These are phyloP conservation scores for Chelon auratus DNA, from an alignment of 2,797 vertebrate genomes.

Conservation along the genomic window DNA sequence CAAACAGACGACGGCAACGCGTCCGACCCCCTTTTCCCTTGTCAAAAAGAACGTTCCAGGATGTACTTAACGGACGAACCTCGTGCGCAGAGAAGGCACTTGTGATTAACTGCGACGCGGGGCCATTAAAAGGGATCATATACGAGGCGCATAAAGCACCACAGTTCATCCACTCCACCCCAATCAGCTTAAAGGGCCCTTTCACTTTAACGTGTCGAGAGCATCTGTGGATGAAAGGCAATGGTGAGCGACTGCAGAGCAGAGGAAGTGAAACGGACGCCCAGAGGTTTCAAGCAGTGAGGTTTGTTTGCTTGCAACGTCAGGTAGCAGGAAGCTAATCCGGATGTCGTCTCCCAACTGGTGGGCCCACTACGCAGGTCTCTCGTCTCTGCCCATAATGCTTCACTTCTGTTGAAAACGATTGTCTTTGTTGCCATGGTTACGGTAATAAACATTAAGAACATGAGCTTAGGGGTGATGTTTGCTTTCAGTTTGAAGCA, in stretches of 20 bases:
- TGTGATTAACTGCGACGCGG: conserved; percentile 53
- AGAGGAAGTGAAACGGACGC: neutral
- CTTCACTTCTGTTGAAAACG: neutral
- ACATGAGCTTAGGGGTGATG: too few relatives aligned
- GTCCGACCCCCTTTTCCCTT: conserved; percentile 22
- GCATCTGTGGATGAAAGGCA: conserved; percentile 41
- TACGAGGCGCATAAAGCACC: conserved; percentile 50
- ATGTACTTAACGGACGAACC: conserved; percentile 49
- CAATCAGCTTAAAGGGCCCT: conserved; percentile 63
- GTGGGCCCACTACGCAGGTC: too few relatives aligned
- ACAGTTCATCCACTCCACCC: conserved; percentile 60
- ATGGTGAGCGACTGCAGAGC: conserved; percentile 10
- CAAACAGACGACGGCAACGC: conserved; percentile 21
- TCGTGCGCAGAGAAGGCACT: conserved; percentile 39
- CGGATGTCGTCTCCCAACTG: too few relatives aligned
- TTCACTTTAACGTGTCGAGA: conserved; percentile 63
- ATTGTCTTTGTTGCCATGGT: neutral
- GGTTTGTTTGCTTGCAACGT: neutral
- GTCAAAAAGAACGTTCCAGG: conserved; percentile 46
- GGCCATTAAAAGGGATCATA: conserved; percentile 52
- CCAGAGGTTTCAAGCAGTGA: neutral
- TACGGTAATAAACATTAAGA: neutral
- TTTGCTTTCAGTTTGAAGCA: neutral
- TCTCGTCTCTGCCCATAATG: too few relatives aligned
- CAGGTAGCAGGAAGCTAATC: neutral